Evolutionary conservation across 2,113 vertebrate species (phyloP), one percentile per base, ranked within the genome.

Genomic region (Channa argus): DNA sequence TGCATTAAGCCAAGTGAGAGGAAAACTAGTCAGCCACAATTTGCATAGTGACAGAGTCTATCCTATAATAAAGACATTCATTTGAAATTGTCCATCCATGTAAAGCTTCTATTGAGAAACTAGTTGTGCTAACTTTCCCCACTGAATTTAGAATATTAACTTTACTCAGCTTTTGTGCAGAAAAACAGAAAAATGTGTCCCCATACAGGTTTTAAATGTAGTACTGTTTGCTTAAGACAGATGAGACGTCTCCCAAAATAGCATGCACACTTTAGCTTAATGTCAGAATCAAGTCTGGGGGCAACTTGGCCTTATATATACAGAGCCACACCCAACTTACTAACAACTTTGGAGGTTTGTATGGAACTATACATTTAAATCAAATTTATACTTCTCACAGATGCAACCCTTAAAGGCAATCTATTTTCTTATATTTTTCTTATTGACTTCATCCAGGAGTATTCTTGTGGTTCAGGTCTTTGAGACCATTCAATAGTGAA

Each of bases 181-280:
- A 50, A 2, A 13, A 0, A 9, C 8, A 13, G 0, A 13, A 6
- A 63, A 24, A 24, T 33, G 38, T 11, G 44, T 39, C 9, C 24
- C 24, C 1, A 38, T 4, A 2, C 24, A 52, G 15, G 38, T 49
- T 74, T 76, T 2, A 47, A 49, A 45, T 13, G 69, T 34, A 43
- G 69, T 34, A 43, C 72, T 71, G 73, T 80, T 86, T 66, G 63
- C 38, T 78, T 66, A 68, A 76, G 46, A 68, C 66, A 50, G 46
- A 38, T 58, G 43, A 14, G 55, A 68, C 56, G 68, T 55, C 49
- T 86, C 83, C 61, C 5, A 83, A 86, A 90, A 90, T 89, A 88
- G 88, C 74, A 68, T 12, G 44, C 53, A 38, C 24, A 63, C 65
- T 81, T 80, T 60, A 70, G 74, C 53, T 72, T 73, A 74, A 73